These are phyloP conservation scores for Dallia pectoralis DNA, from an alignment of 2,797 vertebrate species.

Conservation along the genomic window DNA sequence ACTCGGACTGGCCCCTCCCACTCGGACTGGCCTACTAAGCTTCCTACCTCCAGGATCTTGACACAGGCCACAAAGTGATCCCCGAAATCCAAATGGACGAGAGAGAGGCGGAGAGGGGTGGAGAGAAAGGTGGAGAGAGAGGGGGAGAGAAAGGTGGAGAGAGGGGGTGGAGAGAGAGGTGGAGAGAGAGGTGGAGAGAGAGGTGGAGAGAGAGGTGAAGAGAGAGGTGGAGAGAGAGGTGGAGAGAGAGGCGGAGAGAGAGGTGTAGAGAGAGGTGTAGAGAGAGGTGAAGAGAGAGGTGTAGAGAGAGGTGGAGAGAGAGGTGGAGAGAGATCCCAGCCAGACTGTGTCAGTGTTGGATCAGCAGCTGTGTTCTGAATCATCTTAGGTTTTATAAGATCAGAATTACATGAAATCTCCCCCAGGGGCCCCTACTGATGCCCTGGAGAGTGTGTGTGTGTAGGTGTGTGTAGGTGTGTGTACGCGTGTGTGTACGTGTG, in stretches of 20 bases:
- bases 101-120: background rate
- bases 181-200: background rate
- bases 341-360: slow-evolving; percentile 18
- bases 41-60: too few species aligned
- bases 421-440: slow-evolving; percentile 38
- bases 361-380: slow-evolving; percentile 69
- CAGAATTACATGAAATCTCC: slow-evolving; percentile 52
- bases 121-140: background rate
- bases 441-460: slow-evolving; percentile 57
- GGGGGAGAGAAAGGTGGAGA: background rate
- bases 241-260: background rate
- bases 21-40: too few species aligned
- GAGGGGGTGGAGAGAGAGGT: background rate
- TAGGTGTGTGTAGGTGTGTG: slow-evolving; percentile 51
- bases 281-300: background rate
- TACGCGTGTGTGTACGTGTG: too few species aligned
- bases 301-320: background rate
- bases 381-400: slow-evolving; percentile 59
- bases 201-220: background rate
- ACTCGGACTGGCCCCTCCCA: too few species aligned
- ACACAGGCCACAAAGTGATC: too few species aligned
- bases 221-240: background rate
- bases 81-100: background rate
- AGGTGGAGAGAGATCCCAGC: background rate
- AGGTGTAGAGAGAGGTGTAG: too few species aligned